Evolutionary conservation across 2,113 vertebrate species (phyloP).

Genomic region (Tringa solitaria): DNA sequence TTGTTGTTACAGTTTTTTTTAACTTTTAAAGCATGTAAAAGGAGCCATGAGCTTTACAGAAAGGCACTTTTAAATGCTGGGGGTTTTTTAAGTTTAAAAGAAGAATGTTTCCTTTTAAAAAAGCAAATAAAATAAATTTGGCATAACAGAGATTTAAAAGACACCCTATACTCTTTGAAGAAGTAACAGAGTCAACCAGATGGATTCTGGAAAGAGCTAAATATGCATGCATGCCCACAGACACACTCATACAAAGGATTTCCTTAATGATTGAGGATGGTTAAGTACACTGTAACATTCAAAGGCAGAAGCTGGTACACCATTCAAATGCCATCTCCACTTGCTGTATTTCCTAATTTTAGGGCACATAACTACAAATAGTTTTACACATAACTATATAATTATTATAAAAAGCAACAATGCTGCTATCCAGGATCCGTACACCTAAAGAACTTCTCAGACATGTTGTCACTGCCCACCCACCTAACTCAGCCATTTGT

Average conservation of each 20-base stretch:
- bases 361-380: neutral
- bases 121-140: neutral
- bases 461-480: neutral
- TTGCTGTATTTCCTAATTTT: neutral
- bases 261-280: neutral
- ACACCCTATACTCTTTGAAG: neutral
- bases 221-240: neutral
- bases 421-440: neutral
- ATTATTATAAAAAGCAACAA: neutral
- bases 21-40: slow-evolving; percentile 5
- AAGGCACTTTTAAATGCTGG: neutral
- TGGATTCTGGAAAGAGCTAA: neutral
- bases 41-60: neutral
- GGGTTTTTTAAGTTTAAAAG: neutral
- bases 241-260: neutral
- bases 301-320: neutral
- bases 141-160: neutral
- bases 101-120: neutral
- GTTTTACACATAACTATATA: neutral
- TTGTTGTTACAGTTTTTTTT: neutral
- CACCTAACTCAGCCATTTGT: neutral
- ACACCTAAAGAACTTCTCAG: neutral
- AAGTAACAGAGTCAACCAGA: neutral
- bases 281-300: neutral
- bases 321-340: neutral